Evolutionary conservation across 2,888 invertebrate species (phyloP).

Genomic region (Zaprionus bogoriensis): DNA sequence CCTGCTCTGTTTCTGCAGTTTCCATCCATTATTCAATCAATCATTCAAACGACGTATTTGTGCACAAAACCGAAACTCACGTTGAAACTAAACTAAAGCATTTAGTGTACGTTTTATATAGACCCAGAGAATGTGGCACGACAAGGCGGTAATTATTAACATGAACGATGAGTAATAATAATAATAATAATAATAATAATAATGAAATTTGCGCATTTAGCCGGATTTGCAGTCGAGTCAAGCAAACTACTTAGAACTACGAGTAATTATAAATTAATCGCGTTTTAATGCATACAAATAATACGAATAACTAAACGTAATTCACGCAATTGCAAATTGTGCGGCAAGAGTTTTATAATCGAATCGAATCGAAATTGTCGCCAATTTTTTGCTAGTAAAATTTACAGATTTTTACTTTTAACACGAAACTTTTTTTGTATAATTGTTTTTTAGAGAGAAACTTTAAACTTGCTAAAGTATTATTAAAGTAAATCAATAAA

Average conservation of each 20-base stretch:
- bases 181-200: constrained; percentile 45
- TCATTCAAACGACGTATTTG: constrained; percentile 38
- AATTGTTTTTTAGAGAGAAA: constrained; percentile 68
- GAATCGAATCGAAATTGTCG: neutral
- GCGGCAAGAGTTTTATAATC: constrained; percentile 21
- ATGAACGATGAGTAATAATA: too few species aligned
- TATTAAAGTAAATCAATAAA: constrained; percentile 15
- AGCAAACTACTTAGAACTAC: constrained; percentile 38
- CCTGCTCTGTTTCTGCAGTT: constrained; percentile 53
- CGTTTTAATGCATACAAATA: constrained; percentile 51
- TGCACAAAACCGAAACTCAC: constrained; percentile 57
- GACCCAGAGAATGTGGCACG: neutral
- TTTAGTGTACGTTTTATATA: constrained; percentile 58
- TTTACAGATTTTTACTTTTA: constrained; percentile 75
- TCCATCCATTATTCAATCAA: constrained; percentile 70
- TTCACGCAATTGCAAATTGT: constrained; percentile 26
- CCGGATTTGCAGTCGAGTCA: constrained; percentile 60
- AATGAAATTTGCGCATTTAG: constrained; percentile 72
- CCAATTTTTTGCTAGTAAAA: constrained; percentile 73
- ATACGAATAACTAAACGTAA: constrained; percentile 39
- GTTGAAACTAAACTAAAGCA: constrained; percentile 37
- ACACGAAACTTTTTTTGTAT: constrained; percentile 54
- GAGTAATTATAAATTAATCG: constrained; percentile 48
- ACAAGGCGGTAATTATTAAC: too few species aligned
- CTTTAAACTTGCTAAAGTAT: constrained; percentile 64